phyloP scores from a whole-genome alignment of 2,113 vertebrate genomes.

The Oreochromis spilurus region DNA sequence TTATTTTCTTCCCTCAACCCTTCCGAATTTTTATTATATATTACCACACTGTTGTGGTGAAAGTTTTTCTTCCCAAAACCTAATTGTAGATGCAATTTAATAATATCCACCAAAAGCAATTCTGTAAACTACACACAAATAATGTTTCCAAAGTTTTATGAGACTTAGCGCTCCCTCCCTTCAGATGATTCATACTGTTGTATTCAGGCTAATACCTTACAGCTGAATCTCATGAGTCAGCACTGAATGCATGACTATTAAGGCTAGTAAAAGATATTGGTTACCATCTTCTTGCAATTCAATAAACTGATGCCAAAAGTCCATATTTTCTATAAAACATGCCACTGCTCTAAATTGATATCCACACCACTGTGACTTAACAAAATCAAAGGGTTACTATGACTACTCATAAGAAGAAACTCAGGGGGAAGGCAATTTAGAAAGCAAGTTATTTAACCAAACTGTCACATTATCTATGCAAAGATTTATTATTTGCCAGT shows the following conservation, averaged over 20 bases:
- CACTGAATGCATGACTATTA: not conserved
- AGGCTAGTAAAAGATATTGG: accelerated
- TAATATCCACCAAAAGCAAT: not conserved
- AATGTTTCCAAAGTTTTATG: not conserved
- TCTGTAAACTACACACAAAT: not conserved
- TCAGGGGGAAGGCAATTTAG: not conserved
- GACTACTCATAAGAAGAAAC: not conserved
- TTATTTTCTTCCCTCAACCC: not conserved
- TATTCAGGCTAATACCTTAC: not conserved
- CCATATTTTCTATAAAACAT: not conserved
- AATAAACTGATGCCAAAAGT: not conserved
- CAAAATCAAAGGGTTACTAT: not conserved
- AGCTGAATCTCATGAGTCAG: not conserved
- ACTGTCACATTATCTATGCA: not conserved
- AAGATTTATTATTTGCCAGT: not conserved
- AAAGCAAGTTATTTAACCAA: not conserved
- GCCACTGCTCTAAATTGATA: not conserved
- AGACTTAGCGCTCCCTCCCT: not conserved
- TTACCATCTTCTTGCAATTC: not conserved
- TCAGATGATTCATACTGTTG: not conserved
- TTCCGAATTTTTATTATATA: not conserved
- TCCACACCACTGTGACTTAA: not conserved
- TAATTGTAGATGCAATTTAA: not conserved
- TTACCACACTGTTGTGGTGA: not conserved
- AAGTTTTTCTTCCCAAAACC: not conserved